Base-by-base conservation (phyloP, 2,113 vertebrate species). In the Pluvialis apricaria region DNA sequence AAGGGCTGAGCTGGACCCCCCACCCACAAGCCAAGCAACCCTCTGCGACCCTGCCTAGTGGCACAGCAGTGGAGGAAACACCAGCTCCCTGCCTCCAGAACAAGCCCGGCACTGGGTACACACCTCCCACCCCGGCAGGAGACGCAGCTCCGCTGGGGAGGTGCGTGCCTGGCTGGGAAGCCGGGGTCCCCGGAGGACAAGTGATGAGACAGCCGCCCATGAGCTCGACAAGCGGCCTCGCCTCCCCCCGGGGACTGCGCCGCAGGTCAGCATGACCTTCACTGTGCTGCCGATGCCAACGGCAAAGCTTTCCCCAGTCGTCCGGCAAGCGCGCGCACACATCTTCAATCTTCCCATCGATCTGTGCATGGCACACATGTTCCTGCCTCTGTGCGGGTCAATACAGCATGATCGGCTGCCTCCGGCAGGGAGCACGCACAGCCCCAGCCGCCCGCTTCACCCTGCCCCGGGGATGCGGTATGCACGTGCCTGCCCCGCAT, bases 281-380 rank as follows among this genome's bases (percentile, higher is more conserved):
- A 94, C 84, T 90, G 86, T 4, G 89, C 92, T 96, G 96, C 95
- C 71, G 51, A 64, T 92, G 97, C 96, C 97, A 96, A 94, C 58
- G n/a, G 93, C 95, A 95, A 88, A 96, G 87, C 92, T 91, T 92
- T 87, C 87, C 93, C 84, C 61, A 72, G 93, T 45, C 82, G 94
- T 96, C 95, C 95, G 0, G 96, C 93, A n/a, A 96, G 78, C n/a
- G 6, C 95, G 6, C 95, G 92, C 95, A 88, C 61, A 22, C 91
- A 75, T 94, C 97, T 94, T 97, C 96, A 96, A 97, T 96, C 96
- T 96, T 94, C 85, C 82, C 94, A 97, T 96, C 94, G 96, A 95
- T 97, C 94, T 32, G 94, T 97, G 90, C 96, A 61, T 96, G 96
- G 95, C 91, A 94, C 93, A 96, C 94, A 94, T 97, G 86, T 93